These are phyloP conservation scores for Grapholita molesta DNA, from an alignment of 1,140 invertebrate genomes.

Conservation along the genomic window DNA sequence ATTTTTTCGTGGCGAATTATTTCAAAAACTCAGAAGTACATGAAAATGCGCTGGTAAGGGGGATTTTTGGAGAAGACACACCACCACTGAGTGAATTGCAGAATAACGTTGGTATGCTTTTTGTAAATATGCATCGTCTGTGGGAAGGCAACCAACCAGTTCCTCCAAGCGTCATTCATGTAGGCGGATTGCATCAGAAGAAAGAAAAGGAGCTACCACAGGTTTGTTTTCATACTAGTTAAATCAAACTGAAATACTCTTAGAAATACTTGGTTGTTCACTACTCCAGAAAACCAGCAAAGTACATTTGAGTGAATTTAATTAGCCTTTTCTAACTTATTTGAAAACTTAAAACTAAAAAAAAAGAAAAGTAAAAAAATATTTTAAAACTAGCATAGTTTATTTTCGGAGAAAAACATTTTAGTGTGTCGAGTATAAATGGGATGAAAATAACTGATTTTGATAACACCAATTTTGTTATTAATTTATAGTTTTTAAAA, in stretches of 20 bases:
- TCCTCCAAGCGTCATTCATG: slow-evolving; percentile 74
- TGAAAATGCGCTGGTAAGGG: neutral
- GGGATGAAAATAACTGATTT: too few species aligned
- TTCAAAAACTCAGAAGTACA: neutral
- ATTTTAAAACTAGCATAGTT: too few species aligned
- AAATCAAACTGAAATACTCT: too few species aligned
- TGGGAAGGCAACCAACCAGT: slow-evolving; percentile 63
- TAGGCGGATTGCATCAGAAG: slow-evolving; percentile 78
- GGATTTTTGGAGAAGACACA: neutral
- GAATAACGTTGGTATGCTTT: slow-evolving; percentile 40
- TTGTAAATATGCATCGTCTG: slow-evolving; percentile 76
- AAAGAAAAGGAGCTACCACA: slow-evolving; percentile 46
- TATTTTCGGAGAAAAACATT: too few species aligned
- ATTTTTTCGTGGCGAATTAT: too few species aligned
- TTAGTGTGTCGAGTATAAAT: too few species aligned
- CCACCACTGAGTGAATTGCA: neutral
- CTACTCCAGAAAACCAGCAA: neutral
- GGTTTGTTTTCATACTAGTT: slow-evolving; percentile 12
- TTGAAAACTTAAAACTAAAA: too few species aligned
- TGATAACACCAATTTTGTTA: too few species aligned
- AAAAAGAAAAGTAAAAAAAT: too few species aligned
- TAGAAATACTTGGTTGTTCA: too few species aligned
- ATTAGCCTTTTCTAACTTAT: too few species aligned
- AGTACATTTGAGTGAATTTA: neutral
- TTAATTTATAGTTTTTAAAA: too few species aligned